Evolutionary conservation across 1,140 invertebrate genomes (phyloP).

Genomic region (Vanessa tameamea): DNA sequence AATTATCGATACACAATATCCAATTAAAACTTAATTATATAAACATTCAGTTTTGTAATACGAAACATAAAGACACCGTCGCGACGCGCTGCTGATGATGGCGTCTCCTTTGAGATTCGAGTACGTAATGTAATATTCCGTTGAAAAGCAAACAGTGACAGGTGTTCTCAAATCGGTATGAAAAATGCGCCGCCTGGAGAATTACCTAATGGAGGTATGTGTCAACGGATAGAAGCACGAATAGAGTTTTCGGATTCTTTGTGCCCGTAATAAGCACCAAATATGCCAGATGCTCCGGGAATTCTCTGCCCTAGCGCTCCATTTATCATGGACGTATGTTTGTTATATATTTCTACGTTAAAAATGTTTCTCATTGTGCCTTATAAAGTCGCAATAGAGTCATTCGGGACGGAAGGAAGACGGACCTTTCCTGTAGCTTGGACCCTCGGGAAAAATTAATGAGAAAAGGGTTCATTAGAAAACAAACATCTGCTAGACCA

Average conservation of each 20-base stretch:
- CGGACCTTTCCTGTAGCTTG: conserved; percentile 25
- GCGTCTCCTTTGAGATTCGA: conserved; percentile 25
- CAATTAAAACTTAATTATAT: not conserved
- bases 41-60: not conserved
- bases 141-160: conserved; percentile 39
- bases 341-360: conserved; percentile 22
- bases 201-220: conserved; percentile 36
- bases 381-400: conserved; percentile 26
- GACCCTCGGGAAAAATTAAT: conserved; percentile 28
- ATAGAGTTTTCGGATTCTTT: conserved; percentile 41
- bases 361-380: conserved; percentile 29
- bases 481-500: conserved; percentile 8
- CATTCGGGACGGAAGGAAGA: conserved; percentile 21
- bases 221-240: conserved; percentile 35
- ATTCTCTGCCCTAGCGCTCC: conserved; percentile 18
- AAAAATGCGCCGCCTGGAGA: conserved; percentile 39
- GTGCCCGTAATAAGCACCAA: conserved; percentile 32
- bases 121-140: conserved; percentile 33
- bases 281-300: conserved; percentile 32
- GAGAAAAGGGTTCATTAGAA: conserved; percentile 25
- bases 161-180: conserved; percentile 37
- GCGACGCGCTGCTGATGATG: conserved; percentile 5
- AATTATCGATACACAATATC: too few species aligned
- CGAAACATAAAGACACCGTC: not conserved
- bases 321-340: conserved; percentile 30